Conservation (phyloP, 2,113 vertebrate genomes). For the Hyperoodon ampullatus region DNA sequence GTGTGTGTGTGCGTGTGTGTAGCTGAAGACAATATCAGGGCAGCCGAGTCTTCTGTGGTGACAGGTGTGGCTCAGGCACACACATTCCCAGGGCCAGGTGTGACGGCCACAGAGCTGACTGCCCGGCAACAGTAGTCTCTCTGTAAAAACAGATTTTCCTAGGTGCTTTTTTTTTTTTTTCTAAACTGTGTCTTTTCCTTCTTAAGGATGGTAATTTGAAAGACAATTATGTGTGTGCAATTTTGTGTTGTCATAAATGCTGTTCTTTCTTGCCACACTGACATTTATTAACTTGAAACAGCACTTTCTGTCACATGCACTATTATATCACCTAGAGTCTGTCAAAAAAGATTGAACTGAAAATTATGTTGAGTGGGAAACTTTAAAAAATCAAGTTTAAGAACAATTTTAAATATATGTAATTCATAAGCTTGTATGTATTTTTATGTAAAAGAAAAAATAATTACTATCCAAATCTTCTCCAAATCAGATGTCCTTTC, state of each 20-base stretch:
- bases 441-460: background rate
- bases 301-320: background rate
- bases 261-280: background rate
- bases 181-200: background rate
- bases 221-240: background rate
- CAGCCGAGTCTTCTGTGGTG: background rate
- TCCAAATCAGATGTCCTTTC: background rate
- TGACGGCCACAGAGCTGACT: background rate
- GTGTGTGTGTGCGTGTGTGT: background rate
- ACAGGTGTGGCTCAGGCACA: background rate
- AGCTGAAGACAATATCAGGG: background rate
- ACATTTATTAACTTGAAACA: slow-evolving; percentile 2
- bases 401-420: background rate
- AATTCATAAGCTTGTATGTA: background rate
- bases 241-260: slow-evolving; percentile 23
- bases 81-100: background rate
- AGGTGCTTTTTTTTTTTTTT: background rate
- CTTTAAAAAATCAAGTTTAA: background rate
- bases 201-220: slow-evolving; percentile 6
- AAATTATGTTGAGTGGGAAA: background rate
- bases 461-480: background rate
- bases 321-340: background rate
- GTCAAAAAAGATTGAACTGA: background rate
- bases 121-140: background rate
- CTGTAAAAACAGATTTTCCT: background rate